phyloP scores from a whole-genome alignment of 30 jellyfish, hydroid and myxozoan genomes.

The Turritopsis dohrnii region DNA sequence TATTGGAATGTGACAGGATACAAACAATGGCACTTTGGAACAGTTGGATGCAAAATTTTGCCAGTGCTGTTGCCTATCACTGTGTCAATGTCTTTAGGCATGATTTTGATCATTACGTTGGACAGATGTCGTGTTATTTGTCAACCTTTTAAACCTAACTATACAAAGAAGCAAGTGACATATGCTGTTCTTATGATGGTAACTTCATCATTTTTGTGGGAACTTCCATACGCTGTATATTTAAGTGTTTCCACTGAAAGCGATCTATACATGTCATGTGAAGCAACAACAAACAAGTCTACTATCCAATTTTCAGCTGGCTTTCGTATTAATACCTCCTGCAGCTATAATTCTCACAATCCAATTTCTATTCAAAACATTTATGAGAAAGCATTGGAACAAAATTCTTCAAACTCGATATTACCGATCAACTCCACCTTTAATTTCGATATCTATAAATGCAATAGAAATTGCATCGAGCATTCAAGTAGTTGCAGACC shows the following conservation, averaged over 20 bases:
- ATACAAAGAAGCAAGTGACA: conserved; percentile 30
- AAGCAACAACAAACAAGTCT: neutral
- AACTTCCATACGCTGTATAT: conserved; percentile 25
- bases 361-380: no score
- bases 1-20: conserved; percentile 41
- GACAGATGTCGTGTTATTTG: conserved; percentile 68
- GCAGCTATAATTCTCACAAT: no score
- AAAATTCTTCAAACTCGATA: no score
- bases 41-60: conserved; percentile 51
- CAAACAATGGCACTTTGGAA: conserved; percentile 63
- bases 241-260: conserved; percentile 7
- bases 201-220: conserved; percentile 28
- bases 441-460: no score
- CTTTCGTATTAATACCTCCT: no score
- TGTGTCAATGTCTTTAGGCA: conserved; percentile 41
- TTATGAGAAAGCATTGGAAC: no score
- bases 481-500: neutral
- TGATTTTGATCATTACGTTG: conserved; percentile 42
- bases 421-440: no score
- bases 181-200: conserved; percentile 9
- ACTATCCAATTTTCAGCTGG: no score
- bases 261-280: neutral
- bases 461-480: no score
- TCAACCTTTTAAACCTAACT: conserved; percentile 45
- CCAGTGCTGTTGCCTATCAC: conserved; percentile 41